Conservation (phyloP, 2,888 invertebrate species). For the Eristalinus aeneus region DNA sequence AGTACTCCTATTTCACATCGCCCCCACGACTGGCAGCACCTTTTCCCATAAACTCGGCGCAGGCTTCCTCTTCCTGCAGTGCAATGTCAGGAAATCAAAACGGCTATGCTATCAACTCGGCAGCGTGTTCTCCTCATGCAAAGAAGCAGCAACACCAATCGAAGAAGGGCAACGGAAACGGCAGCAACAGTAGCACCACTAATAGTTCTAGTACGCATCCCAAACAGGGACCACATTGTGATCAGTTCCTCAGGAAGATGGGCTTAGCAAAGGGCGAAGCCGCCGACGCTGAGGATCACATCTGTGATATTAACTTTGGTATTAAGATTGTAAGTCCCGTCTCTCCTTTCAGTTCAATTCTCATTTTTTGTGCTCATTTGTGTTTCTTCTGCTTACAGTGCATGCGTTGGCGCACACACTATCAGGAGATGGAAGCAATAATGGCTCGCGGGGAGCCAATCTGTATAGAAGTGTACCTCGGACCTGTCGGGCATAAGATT, state of each 20-base stretch:
- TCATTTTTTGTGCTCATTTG: neutral
- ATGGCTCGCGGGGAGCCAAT: constrained; percentile 78
- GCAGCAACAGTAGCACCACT: constrained; percentile 10
- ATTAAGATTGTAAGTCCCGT: constrained; percentile 79
- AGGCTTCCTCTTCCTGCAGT: constrained; percentile 29
- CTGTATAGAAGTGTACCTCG: constrained; percentile 80
- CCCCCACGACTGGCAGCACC: constrained; percentile 62
- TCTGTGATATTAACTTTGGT: constrained; percentile 81
- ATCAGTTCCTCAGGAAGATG: constrained; percentile 81
- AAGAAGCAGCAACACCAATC: constrained; percentile 24
- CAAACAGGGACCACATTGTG: constrained; percentile 81
- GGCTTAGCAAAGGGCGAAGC: constrained; percentile 79
- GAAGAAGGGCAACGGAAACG: constrained; percentile 21
- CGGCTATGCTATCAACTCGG: constrained; percentile 30
- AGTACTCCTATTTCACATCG: constrained; percentile 61
- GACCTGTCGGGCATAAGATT: constrained; percentile 79
- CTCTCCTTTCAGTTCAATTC: neutral
- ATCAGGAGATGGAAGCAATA: constrained; percentile 79
- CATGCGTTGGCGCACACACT: constrained; percentile 80
- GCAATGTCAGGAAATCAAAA: constrained; percentile 17
- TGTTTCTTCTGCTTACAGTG: constrained; percentile 74
- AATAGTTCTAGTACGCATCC: constrained; percentile 73
- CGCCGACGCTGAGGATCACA: constrained; percentile 79
- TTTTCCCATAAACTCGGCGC: constrained; percentile 8
- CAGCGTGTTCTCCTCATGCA: constrained; percentile 51